Percentiles rank a stretch among this genome's conserved stretches.
phyloP scores from a whole-genome alignment of 1,140 invertebrate species.

The Pogonomyrmex californicus region DNA sequence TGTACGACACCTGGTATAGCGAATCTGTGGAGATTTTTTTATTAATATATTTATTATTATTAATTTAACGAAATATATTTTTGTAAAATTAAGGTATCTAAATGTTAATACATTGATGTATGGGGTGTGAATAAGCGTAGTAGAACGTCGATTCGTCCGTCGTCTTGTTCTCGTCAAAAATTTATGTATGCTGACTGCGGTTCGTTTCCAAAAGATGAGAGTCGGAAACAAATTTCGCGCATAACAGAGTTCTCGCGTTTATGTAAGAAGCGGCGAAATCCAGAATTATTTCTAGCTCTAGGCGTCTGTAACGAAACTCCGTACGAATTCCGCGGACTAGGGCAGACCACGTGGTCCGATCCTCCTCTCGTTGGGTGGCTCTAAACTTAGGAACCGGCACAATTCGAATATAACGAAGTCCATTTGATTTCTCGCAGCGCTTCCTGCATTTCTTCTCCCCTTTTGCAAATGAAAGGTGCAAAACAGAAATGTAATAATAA shows the following conservation, averaged over 20 bases:
- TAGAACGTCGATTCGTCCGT: not conserved
- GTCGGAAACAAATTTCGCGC: not conserved
- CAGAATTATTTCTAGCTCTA: slow-evolving; percentile 53
- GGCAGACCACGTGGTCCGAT: slow-evolving; percentile 38
- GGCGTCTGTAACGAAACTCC: slow-evolving; percentile 11
- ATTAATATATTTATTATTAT: not conserved
- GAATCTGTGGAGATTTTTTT: not conserved
- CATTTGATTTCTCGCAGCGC: not conserved
- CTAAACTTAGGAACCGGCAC: slow-evolving; percentile 60
- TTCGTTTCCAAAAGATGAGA: not conserved
- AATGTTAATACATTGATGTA: not conserved
- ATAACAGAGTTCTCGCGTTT: slow-evolving; percentile 29
- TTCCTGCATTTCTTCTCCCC: not conserved
- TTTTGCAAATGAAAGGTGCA: not conserved
- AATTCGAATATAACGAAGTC: slow-evolving; percentile 38
- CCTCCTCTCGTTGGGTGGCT: slow-evolving; percentile 15
- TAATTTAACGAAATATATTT: slow-evolving; percentile 15
- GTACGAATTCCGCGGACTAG: slow-evolving; percentile 57
- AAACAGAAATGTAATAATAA: not conserved
- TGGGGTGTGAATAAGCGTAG: not conserved
- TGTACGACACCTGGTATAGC: slow-evolving; percentile 13
- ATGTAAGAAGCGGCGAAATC: slow-evolving; percentile 47
- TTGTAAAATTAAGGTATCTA: not conserved
- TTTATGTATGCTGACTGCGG: not conserved
- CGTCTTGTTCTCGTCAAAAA: not conserved